These are phyloP conservation scores for Hystrix brachyura DNA, from an alignment of 2,113 vertebrate species.

Conservation along the genomic window DNA sequence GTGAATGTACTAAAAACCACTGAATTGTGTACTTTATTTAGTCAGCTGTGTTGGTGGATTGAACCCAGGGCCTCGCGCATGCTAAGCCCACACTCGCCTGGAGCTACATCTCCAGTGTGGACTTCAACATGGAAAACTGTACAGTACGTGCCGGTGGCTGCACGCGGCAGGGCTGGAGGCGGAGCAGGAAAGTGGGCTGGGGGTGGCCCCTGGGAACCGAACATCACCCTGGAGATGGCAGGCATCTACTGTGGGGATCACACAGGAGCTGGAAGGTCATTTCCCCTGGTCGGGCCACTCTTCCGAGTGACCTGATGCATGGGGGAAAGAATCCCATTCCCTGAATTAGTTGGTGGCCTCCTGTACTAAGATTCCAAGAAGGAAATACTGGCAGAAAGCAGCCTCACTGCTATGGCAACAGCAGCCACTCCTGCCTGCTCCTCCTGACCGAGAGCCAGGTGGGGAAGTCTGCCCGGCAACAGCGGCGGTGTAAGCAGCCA, in stretches of 20 bases:
- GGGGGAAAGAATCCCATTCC: slow-evolving; percentile 66
- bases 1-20: neutral
- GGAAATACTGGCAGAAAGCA: slow-evolving; percentile 83
- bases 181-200: neutral
- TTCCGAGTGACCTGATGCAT: slow-evolving; percentile 59
- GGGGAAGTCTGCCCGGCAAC: slow-evolving; percentile 87
- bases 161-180: neutral
- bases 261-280: neutral
- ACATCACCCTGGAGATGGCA: slow-evolving; percentile 39
- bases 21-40: neutral
- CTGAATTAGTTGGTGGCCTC: slow-evolving; percentile 81
- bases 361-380: slow-evolving; percentile 78
- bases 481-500: neutral
- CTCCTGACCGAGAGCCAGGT: slow-evolving; percentile 68
- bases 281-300: neutral
- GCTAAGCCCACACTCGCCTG: neutral
- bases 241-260: slow-evolving; percentile 49
- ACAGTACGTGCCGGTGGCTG: neutral
- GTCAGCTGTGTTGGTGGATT: neutral
- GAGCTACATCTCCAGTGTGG: neutral
- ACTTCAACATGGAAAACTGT: neutral
- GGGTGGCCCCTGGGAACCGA: neutral
- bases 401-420: slow-evolving; percentile 86
- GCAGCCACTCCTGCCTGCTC: slow-evolving; percentile 67
- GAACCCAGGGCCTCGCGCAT: neutral